Conservation (phyloP, 2,113 vertebrate species). For the Empidonax traillii region DNA sequence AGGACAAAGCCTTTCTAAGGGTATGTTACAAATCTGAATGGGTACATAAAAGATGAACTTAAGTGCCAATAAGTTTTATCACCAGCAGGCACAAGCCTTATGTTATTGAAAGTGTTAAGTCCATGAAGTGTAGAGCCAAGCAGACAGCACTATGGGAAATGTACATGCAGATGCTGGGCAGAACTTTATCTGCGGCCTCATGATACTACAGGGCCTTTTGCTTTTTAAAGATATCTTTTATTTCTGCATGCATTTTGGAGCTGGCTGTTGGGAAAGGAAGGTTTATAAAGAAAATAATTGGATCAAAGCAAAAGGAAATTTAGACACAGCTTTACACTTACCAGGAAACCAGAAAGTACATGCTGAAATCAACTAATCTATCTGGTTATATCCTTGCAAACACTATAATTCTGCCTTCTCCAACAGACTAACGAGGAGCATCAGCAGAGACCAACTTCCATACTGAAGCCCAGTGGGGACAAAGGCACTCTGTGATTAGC, state of each 20-base stretch:
- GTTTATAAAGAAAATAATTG: not conserved
- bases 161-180: not conserved
- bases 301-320: not conserved
- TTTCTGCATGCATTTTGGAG: not conserved
- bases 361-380: not conserved
- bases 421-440: fast-evolving
- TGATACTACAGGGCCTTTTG: not conserved
- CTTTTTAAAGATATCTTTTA: not conserved
- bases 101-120: slow-evolving; percentile 2
- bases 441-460: not conserved
- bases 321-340: not conserved
- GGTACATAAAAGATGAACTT: not conserved
- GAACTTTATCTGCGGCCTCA: not conserved
- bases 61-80: not conserved
- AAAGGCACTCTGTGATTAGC: not conserved
- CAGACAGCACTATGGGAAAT: not conserved
- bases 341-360: not conserved
- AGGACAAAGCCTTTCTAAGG: not conserved
- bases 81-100: not conserved
- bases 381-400: not conserved
- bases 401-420: not conserved
- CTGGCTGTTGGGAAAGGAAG: not conserved
- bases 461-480: fast-evolving
- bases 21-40: not conserved
- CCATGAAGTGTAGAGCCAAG: not conserved